Base-by-base conservation (phyloP, 2,888 invertebrate species). In the Mesorhabditis sp. region DNA sequence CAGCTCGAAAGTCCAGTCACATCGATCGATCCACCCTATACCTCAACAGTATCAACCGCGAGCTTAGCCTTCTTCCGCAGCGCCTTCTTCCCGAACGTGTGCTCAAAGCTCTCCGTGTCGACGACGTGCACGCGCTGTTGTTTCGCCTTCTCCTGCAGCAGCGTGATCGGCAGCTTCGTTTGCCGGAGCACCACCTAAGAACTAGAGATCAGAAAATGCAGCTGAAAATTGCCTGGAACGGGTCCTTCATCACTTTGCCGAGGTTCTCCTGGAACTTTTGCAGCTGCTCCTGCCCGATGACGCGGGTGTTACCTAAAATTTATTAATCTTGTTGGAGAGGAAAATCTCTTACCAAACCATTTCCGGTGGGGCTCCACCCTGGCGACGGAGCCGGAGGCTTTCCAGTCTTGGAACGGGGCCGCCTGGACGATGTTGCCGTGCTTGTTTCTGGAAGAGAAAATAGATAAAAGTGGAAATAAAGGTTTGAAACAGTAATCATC, bases 311-410 rank as follows among this genome's bases (percentile, higher is more conserved):
- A 15, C 89, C 89, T 89, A 66, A 62, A 71, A 45, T 43, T 65
- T 45, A 72, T 68, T 3, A 3, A 10, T 67, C 3, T 68, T 15
- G 0, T 67, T 68, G 13, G 10, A 61, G 43, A 43, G 45, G 28
- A 63, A 50, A 15, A 43, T 7, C 44, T 74, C 86, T 83, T 79
- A 88, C 96, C 95, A 87, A 99, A 99, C 98, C 98, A 99, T 86
- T 92, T 94, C 82, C 95, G 93, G 80, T 93, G 95, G 3, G 98
- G 98, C 87, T 96, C 98, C 0, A 99, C 93, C 72, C 97, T 90
- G 45, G 96, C 94, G 86, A 92, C 91, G 1, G 93, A 91, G 43
- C 98, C 98, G 45, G 95, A 91, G 13, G 92, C 89, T 42, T 95
- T 88, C 88, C 91, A 91, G 65, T 92, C 92, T 87, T 98, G 98